Evolutionary conservation across 2,888 invertebrate genomes (phyloP), one percentile per base, ranked within the genome.

Genomic region (Aelia acuminata): DNA sequence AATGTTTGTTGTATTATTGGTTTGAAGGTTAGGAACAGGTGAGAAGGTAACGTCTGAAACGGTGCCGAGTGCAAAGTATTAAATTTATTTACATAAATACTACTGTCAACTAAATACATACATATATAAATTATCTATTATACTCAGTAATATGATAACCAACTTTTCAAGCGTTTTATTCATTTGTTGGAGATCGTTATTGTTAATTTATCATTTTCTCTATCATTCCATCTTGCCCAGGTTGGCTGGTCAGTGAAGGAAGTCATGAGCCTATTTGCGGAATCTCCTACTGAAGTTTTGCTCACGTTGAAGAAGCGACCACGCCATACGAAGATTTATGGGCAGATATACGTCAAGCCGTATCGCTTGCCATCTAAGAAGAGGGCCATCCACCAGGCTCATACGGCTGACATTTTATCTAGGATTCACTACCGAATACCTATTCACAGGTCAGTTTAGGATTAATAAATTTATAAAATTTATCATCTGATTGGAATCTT

Each of bases 231-330:
- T 43, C 13, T 80, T 43, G 91, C 91, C 39, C 90, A 95, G 95
- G 94, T 97, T 89, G 97, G 97, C 2, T 97, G 97, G 97, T 96
- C 96, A 91, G 94, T 95, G 88, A 95, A 96, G 91, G 96, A 96
- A 90, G 95, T 97, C 47, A 93, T 96, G 91, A 94, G 95, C 89
- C 93, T 96, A 89, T 94, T 96, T 89, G 95, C 95, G 91, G 96
- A 96, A 91, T 96, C 96, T 89, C 95, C 96, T 26, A 95, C 96
- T n/a, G 96, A 97, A 92, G 95, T 97, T 85, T 94, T 96, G 85
- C 92, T 98, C 80, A 96, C 97, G 0, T 92, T 97, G 80, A 97
- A 97, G 92, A 96, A 97, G 91, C 93, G 97, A 22, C 97, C 97
- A 0, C 94, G 95, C 80, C 97, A 97, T 91, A 96, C 95, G 39